Base-by-base conservation (phyloP, 2,797 vertebrate species). In the Pogoniulus pusillus region DNA sequence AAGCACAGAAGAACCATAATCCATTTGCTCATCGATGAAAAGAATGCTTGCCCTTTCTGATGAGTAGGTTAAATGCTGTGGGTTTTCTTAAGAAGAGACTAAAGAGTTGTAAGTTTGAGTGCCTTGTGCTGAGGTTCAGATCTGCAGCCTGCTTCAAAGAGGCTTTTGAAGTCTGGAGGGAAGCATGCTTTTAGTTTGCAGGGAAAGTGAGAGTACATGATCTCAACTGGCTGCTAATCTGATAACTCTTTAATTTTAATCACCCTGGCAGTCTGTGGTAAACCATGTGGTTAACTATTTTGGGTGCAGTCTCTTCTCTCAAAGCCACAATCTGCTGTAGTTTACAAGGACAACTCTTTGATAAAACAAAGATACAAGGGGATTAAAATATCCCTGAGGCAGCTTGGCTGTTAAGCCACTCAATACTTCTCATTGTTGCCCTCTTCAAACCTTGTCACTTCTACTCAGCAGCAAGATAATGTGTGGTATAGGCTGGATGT, bases 251-350 rank as follows among this genome's bases (percentile, higher is more conserved):
- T 93, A 95, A 92, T 96, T 96, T 88, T 95, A 93, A 96, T 96
- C 95, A 93, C 94, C 86, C 93, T 87, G 86, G 96, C 93, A 76
- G 92, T 87, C 93, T 96, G 96, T 95, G 96, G 96, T 96, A 95
- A 96, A 94, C 75, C 91, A 51, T 94, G 95, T 93, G 96, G 96
- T 96, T 96, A 96, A 96, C 95, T 95, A 91, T 96, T 96, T 96
- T 81, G 18, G 47, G 93, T 90, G 58, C 85, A 82, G 89, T 53
- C 5, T 4, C 70, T 75, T 62, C 53, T 85, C 32, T 93, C 3
- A 10, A 96, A 96, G 95, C 95, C 95, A 85, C 95, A 94, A 82
- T 60, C 75, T 90, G 72, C 58, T 92, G 62, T 29, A 37, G 32
- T 78, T 93, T 90, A 82, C 71, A 71, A 45, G 41, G 55, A 3